Conservation (phyloP, 1,140 invertebrate species). For the Drosophila persimilis region DNA sequence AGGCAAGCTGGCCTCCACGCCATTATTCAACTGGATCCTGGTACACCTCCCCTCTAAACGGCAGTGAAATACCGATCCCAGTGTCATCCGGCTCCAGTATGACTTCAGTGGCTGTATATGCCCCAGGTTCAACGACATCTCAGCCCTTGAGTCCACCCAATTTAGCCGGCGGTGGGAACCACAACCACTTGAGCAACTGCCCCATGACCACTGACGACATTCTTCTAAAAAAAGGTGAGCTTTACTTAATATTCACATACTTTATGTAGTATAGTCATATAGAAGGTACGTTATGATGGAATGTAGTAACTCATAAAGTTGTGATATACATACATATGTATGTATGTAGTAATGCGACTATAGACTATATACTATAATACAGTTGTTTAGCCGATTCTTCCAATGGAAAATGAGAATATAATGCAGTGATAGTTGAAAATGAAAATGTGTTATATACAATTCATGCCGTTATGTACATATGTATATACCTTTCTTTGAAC, state of each 20-base stretch:
- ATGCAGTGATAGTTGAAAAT: background rate
- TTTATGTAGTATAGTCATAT: background rate
- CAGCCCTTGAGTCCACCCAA: conserved; percentile 59
- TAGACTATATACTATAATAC: no score
- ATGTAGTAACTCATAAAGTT: background rate
- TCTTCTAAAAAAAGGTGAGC: conserved; percentile 73
- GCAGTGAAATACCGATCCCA: conserved; percentile 33
- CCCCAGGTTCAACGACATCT: conserved; percentile 17
- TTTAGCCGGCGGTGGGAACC: conserved; percentile 16
- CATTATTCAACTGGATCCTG: conserved; percentile 69
- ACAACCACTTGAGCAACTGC: conserved; percentile 41
- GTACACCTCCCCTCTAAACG: conserved; percentile 65
- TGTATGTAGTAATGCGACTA: no score
- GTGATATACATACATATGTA: no score
- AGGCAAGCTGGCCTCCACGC: conserved; percentile 62
- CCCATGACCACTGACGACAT: conserved; percentile 56
- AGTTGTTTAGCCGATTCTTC: background rate
- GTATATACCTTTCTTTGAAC: background rate
- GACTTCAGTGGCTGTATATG: conserved; percentile 24
- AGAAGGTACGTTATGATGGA: no score
- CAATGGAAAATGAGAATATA: no score
- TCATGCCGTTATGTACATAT: no score
- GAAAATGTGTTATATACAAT: background rate
- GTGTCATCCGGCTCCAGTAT: conserved; percentile 21
- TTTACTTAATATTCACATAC: background rate